Evolutionary conservation across 2,113 vertebrate species (phyloP).

Genomic region (Platichthys flesus): DNA sequence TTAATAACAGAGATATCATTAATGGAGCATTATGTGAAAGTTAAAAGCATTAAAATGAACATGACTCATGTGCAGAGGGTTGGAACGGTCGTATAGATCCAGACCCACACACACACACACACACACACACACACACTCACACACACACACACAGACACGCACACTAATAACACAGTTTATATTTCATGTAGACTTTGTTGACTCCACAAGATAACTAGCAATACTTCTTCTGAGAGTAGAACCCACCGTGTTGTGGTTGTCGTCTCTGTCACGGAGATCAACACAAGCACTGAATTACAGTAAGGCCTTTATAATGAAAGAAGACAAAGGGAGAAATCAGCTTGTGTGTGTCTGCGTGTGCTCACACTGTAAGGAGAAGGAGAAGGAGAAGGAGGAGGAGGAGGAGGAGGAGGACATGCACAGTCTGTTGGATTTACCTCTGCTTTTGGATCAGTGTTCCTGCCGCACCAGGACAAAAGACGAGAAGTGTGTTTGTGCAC

Average conservation of each 20-base stretch:
- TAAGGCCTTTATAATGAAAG: not conserved
- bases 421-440: no score
- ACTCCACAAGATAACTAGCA: not conserved
- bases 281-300: not conserved
- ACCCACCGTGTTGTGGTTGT: not conserved
- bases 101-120: not conserved
- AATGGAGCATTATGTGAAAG: constrained; percentile 18
- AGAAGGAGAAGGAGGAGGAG: not conserved
- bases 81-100: not conserved
- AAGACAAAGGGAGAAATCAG: not conserved
- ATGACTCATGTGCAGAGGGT: not conserved
- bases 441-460: no score
- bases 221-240: not conserved
- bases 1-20: constrained; percentile 9
- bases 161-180: no score
- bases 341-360: not conserved
- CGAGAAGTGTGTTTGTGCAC: constrained; percentile 15
- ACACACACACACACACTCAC: no score
- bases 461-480: no score
- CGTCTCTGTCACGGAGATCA: not conserved
- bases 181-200: no score
- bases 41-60: constrained; percentile 1
- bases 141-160: no score
- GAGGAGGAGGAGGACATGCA: not conserved
- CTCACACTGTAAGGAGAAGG: no score